These are phyloP conservation scores for Platyrinchus mystaceus DNA, from an alignment of 2,797 vertebrate species.

Conservation along the genomic window DNA sequence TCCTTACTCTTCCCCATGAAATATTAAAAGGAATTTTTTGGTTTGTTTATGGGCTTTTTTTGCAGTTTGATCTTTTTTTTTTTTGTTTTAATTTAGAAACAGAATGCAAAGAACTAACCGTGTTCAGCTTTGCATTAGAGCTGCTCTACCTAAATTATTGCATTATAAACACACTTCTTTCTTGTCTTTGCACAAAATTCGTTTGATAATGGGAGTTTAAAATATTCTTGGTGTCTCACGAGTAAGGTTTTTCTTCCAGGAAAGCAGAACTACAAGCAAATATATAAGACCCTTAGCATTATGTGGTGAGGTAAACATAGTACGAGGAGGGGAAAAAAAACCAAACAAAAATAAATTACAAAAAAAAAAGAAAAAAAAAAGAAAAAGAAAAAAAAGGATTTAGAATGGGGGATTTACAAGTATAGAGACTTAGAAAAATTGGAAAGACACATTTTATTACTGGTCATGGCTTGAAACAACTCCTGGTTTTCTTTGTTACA, in stretches of 20 bases:
- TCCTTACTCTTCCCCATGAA: not conserved
- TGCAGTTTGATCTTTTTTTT: not conserved
- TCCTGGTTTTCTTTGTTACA: not conserved
- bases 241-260: not conserved
- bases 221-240: not conserved
- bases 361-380: not conserved
- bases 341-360: too few relatives aligned
- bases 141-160: not conserved
- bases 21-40: not conserved
- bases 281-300: not conserved
- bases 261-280: not conserved
- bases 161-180: not conserved
- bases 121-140: not conserved
- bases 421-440: not conserved
- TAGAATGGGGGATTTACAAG: not conserved
- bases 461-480: not conserved
- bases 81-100: not conserved
- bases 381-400: not conserved
- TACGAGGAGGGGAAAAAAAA: not conserved
- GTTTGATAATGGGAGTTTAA: not conserved
- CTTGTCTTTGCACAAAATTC: not conserved
- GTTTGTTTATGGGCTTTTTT: not conserved
- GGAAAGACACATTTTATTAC: not conserved
- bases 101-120: not conserved
- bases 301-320: not conserved